Base-by-base conservation (phyloP, 2,113 vertebrate genomes). In the Perccottus glenii region DNA sequence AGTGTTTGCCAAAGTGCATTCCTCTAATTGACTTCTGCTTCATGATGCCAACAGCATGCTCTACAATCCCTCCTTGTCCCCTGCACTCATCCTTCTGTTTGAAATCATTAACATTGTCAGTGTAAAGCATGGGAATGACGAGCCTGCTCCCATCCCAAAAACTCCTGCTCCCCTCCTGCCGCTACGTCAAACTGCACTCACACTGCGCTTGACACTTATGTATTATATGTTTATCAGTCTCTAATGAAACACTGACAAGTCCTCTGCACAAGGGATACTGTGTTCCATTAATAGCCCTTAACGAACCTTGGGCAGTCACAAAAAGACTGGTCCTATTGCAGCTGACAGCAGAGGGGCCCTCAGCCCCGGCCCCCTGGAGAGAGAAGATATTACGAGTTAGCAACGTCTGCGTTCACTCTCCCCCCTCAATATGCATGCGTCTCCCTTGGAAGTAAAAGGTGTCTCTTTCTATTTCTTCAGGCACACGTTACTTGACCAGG, bases 201-300 rank as follows among this genome's bases (percentile, higher is more conserved):
- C 72, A 74, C 85, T 80, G 75, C 59, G 79, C 65, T 78, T 91
- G 86, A 91, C 85, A 89, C 86, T 82, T 83, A 70, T 78, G 82
- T 76, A 85, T 86, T 85, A 87, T 88, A 88, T 88, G 57, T 89
- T 93, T 91, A 90, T 88, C 82, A 89, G 72, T 85, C 83, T 89
- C 83, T 93, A 86, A 90, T 93, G 90, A 89, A 92, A 90, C 82
- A 81, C 84, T 91, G 86, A 90, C 88, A 88, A 79, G 89, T 92
- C 88, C 71, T 68, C n/a, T 19, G 68, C 82, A 85, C 79, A 87
- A 84, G 85, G 87, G 77, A 77, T 83, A 66, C 81, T 81, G 80
- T 86, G 78, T 78, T 88, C 85, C 85, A 92, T 82, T 91, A 89
- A 85, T 68, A 89, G 79, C 87, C 83, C 88, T 92, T 91, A 92